Base-by-base conservation (phyloP, 30 jellyfish, hydroid and myxozoan species). In the Aurelia aurita region DNA sequence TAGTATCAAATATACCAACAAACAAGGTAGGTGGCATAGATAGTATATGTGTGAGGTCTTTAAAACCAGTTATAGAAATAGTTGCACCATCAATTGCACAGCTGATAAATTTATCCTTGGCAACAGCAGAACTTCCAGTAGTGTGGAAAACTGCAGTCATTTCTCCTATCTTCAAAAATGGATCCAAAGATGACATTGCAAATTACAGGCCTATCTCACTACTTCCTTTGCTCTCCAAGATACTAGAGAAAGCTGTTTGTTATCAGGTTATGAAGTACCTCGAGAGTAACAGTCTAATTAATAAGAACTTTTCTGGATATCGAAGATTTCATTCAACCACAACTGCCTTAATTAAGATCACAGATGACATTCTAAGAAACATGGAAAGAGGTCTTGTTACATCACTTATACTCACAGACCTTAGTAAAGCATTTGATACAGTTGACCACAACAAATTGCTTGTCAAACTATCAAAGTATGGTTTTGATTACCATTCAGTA, bases 301-400 rank as follows among this genome's bases (percentile, higher is more conserved):
- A 0, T 58, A 74, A 53, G 86, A 74, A 74, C 86, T 23, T 49
- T 53, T 74, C 74, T 74, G 73, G 86, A 59, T 74, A 74, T 74
- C 47, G 61, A 74, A 53, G 74, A 74, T 53, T 47, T 16, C 73
- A 74, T 74, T 74, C 86, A 29, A 53, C 59, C 16, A 74, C 74
- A 74, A 74, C 59, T 47, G 86, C 86, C 74, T 28, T 74, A 74
- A 53, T 49, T 68, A 68, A 68, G 61, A 19, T 68, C 80, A 68
- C 86, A 74, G 86, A 74, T 74, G 86, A 67, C 79, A 67, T 67
- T 67, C 79, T 68, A 68, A 68, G 1, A 68, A 68, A 68, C 51
- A 68, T 68, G 51, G 79, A 68, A 68, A 68, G 79, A 68, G 79
- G 79, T 68, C 79, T 68, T 31, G 79, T 25, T 68, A 68, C 79